Percentiles rank a stretch among this genome's conserved stretches.
These are phyloP conservation scores for Cariama cristata DNA, from an alignment of 2,113 vertebrate genomes.

Conservation along the genomic window DNA sequence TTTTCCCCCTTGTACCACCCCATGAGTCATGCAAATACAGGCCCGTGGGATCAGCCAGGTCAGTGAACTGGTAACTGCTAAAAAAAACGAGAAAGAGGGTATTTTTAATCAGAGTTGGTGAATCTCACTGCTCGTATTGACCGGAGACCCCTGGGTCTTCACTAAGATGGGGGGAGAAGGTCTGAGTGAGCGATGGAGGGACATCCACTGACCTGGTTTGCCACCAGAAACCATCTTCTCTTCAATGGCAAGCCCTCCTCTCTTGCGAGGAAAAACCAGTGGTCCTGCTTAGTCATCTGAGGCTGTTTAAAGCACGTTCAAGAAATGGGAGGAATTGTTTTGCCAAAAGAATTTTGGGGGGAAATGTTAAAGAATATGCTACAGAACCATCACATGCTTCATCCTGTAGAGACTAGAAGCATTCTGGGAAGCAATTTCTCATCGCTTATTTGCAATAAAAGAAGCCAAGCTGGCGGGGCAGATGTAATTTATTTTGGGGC, in stretches of 20 bases:
- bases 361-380: background rate
- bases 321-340: background rate
- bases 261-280: background rate
- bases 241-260: background rate
- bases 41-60: background rate
- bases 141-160: background rate
- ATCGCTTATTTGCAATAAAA: background rate
- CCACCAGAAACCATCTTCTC: background rate
- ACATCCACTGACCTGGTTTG: background rate
- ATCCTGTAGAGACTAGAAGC: background rate
- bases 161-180: background rate
- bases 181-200: accelerated
- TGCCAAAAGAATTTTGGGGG: background rate
- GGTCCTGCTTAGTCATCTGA: background rate
- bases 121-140: background rate
- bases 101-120: background rate
- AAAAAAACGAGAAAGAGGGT: background rate
- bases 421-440: background rate
- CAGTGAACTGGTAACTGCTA: background rate
- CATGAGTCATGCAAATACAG: background rate
- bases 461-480: background rate
- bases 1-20: background rate
- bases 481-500: background rate
- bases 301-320: background rate
- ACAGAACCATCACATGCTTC: background rate